Conservation (phyloP, 2,797 vertebrate genomes). For the Potorous gilbertii region DNA sequence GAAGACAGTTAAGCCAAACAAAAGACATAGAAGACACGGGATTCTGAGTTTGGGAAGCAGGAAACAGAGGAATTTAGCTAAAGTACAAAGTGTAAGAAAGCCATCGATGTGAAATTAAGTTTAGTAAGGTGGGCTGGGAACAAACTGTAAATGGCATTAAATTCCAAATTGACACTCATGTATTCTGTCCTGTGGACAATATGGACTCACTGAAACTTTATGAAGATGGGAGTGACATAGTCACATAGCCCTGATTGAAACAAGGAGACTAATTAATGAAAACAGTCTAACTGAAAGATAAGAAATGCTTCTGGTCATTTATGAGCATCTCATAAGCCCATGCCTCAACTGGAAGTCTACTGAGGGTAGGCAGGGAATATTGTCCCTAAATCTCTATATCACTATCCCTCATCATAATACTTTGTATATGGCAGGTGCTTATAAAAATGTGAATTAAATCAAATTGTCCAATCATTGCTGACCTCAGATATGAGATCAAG, state of each 20-base stretch:
- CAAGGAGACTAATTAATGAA: not conserved
- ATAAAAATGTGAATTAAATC: not conserved
- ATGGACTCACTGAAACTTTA: not conserved
- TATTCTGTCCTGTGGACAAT: not conserved
- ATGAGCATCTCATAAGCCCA: not conserved
- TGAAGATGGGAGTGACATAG: not conserved
- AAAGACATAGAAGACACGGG: not conserved
- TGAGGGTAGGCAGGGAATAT: not conserved
- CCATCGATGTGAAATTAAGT: not conserved
- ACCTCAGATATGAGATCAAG: not conserved
- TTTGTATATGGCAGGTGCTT: not conserved
- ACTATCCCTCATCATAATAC: not conserved
- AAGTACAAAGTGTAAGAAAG: not conserved
- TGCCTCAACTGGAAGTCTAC: not conserved
- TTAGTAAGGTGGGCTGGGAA: not conserved
- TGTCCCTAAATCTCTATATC: not conserved
- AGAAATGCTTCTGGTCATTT: not conserved
- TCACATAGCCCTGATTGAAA: not conserved
- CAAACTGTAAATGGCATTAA: not conserved
- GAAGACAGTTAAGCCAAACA: not conserved
- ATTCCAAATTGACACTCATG: not conserved
- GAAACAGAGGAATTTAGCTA: not conserved
- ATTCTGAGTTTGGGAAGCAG: not conserved
- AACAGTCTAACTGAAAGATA: not conserved
- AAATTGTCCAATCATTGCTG: not conserved